These are phyloP conservation scores for Cyanoramphus novaezelandiae DNA, from an alignment of 2,113 vertebrate species.

Conservation along the genomic window DNA sequence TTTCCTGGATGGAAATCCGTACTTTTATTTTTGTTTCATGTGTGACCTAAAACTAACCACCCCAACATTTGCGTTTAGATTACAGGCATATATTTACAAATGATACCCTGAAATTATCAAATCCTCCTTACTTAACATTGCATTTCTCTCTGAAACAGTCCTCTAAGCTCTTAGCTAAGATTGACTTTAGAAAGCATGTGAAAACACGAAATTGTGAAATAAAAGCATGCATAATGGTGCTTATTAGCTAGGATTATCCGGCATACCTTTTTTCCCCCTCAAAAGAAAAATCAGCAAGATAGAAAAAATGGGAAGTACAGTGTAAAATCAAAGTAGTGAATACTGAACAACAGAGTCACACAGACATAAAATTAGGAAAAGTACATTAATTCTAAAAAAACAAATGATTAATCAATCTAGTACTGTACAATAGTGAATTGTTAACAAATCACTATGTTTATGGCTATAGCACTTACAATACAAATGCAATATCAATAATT, in stretches of 20 bases:
- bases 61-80: neutral
- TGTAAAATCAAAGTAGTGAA: neutral
- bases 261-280: neutral
- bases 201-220: neutral
- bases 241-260: neutral
- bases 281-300: neutral
- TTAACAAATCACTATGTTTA: neutral
- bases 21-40: conserved; percentile 7
- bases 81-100: neutral
- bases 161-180: neutral
- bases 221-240: neutral
- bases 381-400: neutral
- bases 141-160: neutral
- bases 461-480: neutral
- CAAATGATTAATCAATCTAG: neutral
- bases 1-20: neutral
- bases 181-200: neutral
- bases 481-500: neutral
- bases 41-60: conserved; percentile 1
- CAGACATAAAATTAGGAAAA: neutral
- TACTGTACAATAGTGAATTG: neutral
- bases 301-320: neutral
- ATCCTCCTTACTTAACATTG: neutral
- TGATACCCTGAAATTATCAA: neutral
- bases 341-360: neutral